phyloP scores from a whole-genome alignment of 2,888 invertebrate genomes.

The Pandemis heparana region DNA sequence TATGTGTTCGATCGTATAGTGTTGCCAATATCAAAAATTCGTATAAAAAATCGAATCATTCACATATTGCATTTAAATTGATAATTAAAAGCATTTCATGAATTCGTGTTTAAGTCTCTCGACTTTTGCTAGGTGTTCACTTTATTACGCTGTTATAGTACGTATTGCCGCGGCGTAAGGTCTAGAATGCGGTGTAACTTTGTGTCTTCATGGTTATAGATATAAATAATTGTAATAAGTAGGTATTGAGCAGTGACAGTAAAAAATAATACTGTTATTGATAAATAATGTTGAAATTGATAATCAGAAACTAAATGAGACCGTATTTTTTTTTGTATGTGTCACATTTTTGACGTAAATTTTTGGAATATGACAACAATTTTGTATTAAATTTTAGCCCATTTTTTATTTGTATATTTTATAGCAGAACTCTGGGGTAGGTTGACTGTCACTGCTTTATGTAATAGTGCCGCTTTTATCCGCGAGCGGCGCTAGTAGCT shows the following conservation, averaged over 20 bases:
- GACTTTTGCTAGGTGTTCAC: conserved; percentile 13
- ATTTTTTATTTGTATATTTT: too few species aligned
- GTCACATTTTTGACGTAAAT: too few species aligned
- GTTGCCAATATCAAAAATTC: neutral
- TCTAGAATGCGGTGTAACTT: neutral
- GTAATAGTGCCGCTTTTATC: neutral
- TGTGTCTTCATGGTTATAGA: conserved; percentile 16
- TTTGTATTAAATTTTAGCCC: too few species aligned
- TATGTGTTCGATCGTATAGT: neutral
- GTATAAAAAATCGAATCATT: neutral
- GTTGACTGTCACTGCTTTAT: conserved; percentile 2
- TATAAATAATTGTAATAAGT: neutral
- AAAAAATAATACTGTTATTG: neutral
- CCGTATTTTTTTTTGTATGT: too few species aligned
- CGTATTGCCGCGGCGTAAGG: conserved; percentile 11
- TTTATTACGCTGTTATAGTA: conserved; percentile 11
- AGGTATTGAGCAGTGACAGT: neutral
- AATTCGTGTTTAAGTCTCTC: conserved; percentile 10
- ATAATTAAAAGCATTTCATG: neutral
- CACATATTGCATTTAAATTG: conserved; percentile 10
- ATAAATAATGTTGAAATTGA: neutral
- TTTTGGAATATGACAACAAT: too few species aligned
- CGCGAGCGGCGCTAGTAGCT: neutral
- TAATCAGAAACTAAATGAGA: too few species aligned
- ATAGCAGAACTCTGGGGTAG: neutral